These are phyloP conservation scores for Takifugu rubripes DNA, from an alignment of 2,797 vertebrate species.

Conservation along the genomic window DNA sequence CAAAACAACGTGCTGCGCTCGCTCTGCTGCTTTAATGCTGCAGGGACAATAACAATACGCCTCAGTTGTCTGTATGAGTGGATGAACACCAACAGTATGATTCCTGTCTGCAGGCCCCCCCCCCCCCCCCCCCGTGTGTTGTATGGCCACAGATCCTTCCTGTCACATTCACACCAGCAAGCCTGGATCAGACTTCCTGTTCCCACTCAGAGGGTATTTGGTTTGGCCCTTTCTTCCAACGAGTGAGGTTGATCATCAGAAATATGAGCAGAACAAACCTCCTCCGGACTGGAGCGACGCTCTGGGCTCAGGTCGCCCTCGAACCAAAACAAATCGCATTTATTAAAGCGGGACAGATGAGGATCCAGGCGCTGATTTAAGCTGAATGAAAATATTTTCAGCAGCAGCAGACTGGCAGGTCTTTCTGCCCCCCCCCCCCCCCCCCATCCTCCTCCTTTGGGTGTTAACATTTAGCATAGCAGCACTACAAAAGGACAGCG, in stretches of 20 bases:
- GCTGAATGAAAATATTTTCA: slow-evolving; percentile 32
- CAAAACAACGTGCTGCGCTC: slow-evolving; percentile 8
- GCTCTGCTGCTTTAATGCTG: slow-evolving; percentile 22
- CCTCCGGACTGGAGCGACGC: slow-evolving; percentile 9
- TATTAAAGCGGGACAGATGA: slow-evolving; percentile 33
- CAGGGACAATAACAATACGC: slow-evolving; percentile 47
- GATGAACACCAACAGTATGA: slow-evolving; percentile 48
- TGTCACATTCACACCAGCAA: too few relatives aligned
- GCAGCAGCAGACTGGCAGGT: slow-evolving; percentile 2
- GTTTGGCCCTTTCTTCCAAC: slow-evolving; percentile 12
- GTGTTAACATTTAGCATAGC: slow-evolving; percentile 14
- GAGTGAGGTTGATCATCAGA: too few relatives aligned
- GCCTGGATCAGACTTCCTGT: slow-evolving; percentile 3
- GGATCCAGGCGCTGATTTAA: slow-evolving; percentile 31
- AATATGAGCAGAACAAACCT: too few relatives aligned
- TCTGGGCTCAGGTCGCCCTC: slow-evolving; percentile 14
- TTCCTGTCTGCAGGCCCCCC: slow-evolving; percentile 33
- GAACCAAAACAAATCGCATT: slow-evolving; percentile 39
- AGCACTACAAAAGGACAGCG: slow-evolving; percentile 31
- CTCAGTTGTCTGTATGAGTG: slow-evolving; percentile 47
- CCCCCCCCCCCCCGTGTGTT: slow-evolving; percentile 31
- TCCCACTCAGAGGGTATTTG: slow-evolving; percentile 21
- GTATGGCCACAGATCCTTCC: slow-evolving; percentile 33
- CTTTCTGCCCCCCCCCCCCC: too few relatives aligned
- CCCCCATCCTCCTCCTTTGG: not conserved